Percentiles rank a stretch among this genome's conserved stretches.
These are phyloP conservation scores for Habropoda laboriosa DNA, from an alignment of 1,140 invertebrate species.

Conservation along the genomic window DNA sequence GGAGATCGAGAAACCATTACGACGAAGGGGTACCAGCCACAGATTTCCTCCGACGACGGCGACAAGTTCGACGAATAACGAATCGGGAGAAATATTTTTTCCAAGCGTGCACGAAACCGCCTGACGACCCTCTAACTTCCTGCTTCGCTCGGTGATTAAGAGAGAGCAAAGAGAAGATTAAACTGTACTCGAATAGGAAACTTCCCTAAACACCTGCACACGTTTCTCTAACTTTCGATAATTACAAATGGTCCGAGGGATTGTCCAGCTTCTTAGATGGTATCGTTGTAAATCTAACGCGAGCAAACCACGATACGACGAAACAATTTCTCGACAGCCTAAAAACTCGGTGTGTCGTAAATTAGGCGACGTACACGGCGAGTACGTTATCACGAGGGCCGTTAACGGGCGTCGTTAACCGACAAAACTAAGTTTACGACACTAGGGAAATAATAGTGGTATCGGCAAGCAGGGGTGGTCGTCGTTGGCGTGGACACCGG, in stretches of 20 bases:
- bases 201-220: no score
- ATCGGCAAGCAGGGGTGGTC: slow-evolving; percentile 1
- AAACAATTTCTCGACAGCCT: not conserved
- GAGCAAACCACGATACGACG: not conserved
- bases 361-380: not conserved
- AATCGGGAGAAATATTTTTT: slow-evolving; percentile 53
- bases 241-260: no score
- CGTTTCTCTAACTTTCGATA: not conserved
- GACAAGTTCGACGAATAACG: slow-evolving; percentile 39
- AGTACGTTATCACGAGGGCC: slow-evolving; percentile 17
- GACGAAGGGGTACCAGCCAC: slow-evolving; percentile 54
- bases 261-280: no score
- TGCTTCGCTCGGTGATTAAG: slow-evolving; percentile 27
- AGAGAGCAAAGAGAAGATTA: not conserved
- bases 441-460: not conserved
- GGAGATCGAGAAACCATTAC: slow-evolving; percentile 59
- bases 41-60: slow-evolving; percentile 54
- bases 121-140: slow-evolving; percentile 14
- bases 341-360: not conserved
- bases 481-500: slow-evolving; percentile 37
- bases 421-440: slow-evolving; percentile 21
- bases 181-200: no score
- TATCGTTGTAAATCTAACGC: not conserved
- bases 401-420: slow-evolving; percentile 19
- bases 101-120: slow-evolving; percentile 55